Percentiles rank a stretch among this genome's conserved stretches.
phyloP scores from a whole-genome alignment of 2,888 invertebrate genomes.

The Morpho deidamia region DNA sequence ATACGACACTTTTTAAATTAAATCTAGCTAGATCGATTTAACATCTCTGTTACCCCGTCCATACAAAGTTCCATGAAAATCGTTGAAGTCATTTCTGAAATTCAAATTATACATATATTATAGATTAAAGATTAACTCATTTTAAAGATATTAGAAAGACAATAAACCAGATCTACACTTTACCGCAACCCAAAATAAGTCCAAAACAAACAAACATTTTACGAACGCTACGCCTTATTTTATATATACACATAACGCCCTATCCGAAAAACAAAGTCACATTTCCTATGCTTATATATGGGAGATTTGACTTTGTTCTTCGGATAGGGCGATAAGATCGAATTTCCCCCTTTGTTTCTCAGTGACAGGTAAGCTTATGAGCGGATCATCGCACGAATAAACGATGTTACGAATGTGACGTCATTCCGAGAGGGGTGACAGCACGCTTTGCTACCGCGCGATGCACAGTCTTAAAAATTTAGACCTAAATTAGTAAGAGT shows the following conservation, averaged over 20 bases:
- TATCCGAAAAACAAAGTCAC: no score
- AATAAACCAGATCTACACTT: slow-evolving; percentile 1
- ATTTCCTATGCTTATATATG: no score
- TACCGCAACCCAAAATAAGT: background rate
- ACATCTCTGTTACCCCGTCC: no score
- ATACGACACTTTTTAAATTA: no score
- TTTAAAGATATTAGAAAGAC: background rate
- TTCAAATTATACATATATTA: no score
- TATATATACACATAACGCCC: no score
- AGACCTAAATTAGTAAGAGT: background rate
- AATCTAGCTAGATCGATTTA: no score
- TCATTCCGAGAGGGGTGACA: background rate
- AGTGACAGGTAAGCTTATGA: slow-evolving; percentile 1
- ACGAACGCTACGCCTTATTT: background rate
- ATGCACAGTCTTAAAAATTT: background rate
- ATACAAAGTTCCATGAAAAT: no score
- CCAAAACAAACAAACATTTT: background rate
- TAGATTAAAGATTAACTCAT: no score
- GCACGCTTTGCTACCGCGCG: background rate
- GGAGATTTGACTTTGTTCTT: no score
- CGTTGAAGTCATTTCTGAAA: no score
- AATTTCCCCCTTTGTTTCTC: background rate
- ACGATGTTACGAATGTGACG: background rate
- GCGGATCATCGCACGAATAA: slow-evolving; percentile 2
- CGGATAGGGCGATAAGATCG: no score